Evolutionary conservation across 2,888 invertebrate species (phyloP), one percentile per base, ranked within the genome.

Genomic region (Tortricodes alternella): DNA sequence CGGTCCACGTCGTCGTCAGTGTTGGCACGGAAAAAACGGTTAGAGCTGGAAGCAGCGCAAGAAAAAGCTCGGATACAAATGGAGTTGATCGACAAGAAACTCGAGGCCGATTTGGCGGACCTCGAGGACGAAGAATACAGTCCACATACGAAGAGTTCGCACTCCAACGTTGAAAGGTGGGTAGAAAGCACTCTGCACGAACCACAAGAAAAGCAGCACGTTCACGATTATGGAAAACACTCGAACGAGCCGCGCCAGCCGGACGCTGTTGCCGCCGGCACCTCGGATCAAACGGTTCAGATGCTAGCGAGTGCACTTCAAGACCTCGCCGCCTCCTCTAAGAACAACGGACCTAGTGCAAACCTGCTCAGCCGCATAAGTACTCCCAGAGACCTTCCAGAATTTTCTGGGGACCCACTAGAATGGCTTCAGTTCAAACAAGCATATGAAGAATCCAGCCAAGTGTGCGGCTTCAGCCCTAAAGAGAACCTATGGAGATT

Each of bases 341-440:
- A 35, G 18, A 18, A 15, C 7, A 41, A 39, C 11, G n/a, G 41
- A 41, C 34, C 50, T 32, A 48, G 43, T n/a, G 37, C 15, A 18
- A 37, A 38, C 8, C 21, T 63, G 8, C 51, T 64, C 0, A 62
- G 59, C 32, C 57, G 63, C 3, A 27, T 64, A 3, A 46, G 59
- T 23, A 63, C 60, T 1, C 60, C 64, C 1, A 50, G 37, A 21
- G 67, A 67, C 9, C 23, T 64, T 23, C 64, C 63, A 2, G 8
- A 3, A 1, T 65, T 62, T 18, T 62, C 23, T 6, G 65, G 68
- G 2, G 65, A 68, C 44, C 66, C 63, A 0, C 18, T 68, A 57
- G 66, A 70, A 4, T 68, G 67, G 65, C 49, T 70, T 5, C 57
- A 46, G 1, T 66, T 68, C 21, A 67, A 60, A 39, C 55, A 64